Base-by-base conservation (phyloP, 2,113 vertebrate species). In the Gallinago undulata region DNA sequence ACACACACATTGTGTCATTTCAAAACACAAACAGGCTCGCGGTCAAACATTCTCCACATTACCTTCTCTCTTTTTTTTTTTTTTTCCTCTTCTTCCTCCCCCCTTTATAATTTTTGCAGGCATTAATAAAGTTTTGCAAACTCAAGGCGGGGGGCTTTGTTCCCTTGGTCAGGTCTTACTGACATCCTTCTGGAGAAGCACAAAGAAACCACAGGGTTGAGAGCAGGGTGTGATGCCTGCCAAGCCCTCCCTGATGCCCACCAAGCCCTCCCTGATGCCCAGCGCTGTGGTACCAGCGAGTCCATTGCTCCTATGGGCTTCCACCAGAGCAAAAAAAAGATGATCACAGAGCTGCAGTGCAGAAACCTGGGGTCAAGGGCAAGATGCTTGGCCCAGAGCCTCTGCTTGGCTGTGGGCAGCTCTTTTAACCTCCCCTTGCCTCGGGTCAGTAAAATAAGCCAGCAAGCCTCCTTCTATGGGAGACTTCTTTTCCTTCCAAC, bases 1-100 rank as follows among this genome's bases (percentile, higher is more conserved):
- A 89, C 90, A 96, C 94, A 96, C 94, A 97, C 79, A 96, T 95
- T 96, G 94, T 94, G 94, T 97, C 94, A 96, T 97, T 97, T 53
- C 96, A 84, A 95, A 97, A 96, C 92, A 97, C 69, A 47, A 94
- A 84, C 0, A 35, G 87, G 91, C 90, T 91, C 22, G 9, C 2
- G 0, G 79, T 70, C 94, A 91, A 95, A 91, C 91, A 96, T 94
- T 97, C 89, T 84, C 92, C 95, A 96, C 93, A 96, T 93, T 94
- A 96, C 59, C 76, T 85, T 51, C 53, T 69, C 41, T 70, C 60
- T 19, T 73, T 57, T 43, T 11, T 19, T n/a, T 43, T 31, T 19
- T 12, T 33, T 23, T 39, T 11, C 10, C 13, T 37, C 41, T 81
- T 63, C 43, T 13, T 13, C 50, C 11, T 37, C 22, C 31, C 56